A percentile compares a stretch with the other conserved stretches of the same genome.
phyloP scores from a whole-genome alignment of 2,797 vertebrate species.

The Trematomus bernacchii region DNA sequence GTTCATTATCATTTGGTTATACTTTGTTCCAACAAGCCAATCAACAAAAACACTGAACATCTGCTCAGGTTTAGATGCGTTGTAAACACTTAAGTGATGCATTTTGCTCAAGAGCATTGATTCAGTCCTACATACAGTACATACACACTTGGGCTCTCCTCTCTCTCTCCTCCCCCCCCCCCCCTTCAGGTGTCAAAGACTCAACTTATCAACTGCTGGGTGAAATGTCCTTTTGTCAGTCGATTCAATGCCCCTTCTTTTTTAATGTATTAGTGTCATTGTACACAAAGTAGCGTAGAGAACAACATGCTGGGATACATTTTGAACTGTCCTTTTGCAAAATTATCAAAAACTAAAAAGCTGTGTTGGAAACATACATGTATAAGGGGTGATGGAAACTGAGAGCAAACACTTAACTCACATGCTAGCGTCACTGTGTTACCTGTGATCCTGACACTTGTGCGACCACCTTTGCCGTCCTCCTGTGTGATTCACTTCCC shows the following conservation, averaged over 20 bases:
- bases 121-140: background rate
- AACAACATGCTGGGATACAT: background rate
- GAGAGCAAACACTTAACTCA: background rate
- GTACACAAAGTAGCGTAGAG: background rate
- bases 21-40: slow-evolving; percentile 27
- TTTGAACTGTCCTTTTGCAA: background rate
- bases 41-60: background rate
- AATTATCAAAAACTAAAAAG: background rate
- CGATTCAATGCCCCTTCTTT: background rate
- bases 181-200: background rate
- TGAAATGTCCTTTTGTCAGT: background rate
- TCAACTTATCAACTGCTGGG: slow-evolving; percentile 1
- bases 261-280: background rate
- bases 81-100: background rate
- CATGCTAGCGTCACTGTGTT: background rate
- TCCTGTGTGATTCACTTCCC: background rate
- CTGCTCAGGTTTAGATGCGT: background rate
- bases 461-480: background rate
- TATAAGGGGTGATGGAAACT: background rate
- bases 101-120: background rate
- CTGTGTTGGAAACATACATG: background rate
- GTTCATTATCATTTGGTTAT: slow-evolving; percentile 33
- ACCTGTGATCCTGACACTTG: background rate
- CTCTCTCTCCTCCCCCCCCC: too few relatives aligned
- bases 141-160: background rate